Evolutionary conservation across 2,888 invertebrate genomes (phyloP).

Genomic region (Drosophila histrio): DNA sequence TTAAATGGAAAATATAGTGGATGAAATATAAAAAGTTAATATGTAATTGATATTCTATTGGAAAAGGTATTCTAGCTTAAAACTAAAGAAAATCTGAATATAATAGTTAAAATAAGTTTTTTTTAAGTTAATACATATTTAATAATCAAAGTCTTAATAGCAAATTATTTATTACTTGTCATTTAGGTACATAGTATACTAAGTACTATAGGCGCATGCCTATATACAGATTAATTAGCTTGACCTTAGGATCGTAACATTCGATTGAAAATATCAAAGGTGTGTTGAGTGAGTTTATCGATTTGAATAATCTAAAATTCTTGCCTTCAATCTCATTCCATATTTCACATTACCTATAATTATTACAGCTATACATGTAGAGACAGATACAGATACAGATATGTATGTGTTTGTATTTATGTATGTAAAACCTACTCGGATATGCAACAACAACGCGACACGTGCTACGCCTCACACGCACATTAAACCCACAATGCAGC

Average conservation of each 20-base stretch:
- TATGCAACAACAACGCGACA: constrained; percentile 1
- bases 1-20: neutral
- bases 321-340: constrained; percentile 4
- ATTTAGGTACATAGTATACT: neutral
- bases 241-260: neutral
- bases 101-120: too few relatives aligned
- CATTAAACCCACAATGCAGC: neutral
- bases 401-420: too few relatives aligned
- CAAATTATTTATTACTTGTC: neutral
- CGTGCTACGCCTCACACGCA: constrained; percentile 27
- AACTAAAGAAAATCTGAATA: too few relatives aligned
- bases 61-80: too few relatives aligned
- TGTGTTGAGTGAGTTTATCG: constrained; percentile 4
- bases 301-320: constrained; percentile 20
- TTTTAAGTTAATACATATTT: too few relatives aligned
- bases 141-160: neutral
- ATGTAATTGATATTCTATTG: too few relatives aligned
- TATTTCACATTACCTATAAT: constrained; percentile 23
- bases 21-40: too few relatives aligned
- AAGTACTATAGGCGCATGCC: neutral
- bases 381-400: too few relatives aligned
- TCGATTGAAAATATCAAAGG: neutral
- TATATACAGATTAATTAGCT: neutral
- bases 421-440: neutral
- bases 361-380: neutral